Base-by-base conservation (phyloP, 1,140 invertebrate genomes). In the Drosophila mojavensis region DNA sequence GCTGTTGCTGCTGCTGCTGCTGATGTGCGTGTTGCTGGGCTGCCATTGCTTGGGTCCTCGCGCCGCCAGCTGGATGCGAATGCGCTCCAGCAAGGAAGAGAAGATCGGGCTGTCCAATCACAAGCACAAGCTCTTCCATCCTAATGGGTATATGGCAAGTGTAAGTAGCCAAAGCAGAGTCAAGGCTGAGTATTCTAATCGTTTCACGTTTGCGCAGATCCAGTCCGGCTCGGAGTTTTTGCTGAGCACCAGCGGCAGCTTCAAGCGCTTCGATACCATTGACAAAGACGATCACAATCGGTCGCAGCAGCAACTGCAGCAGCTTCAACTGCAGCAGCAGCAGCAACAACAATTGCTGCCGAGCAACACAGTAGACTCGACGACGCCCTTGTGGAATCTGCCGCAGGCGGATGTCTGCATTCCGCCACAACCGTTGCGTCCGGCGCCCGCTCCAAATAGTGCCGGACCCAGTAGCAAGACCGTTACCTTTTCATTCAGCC, bases 191-290 rank as follows among this genome's bases (percentile, higher is more conserved):
- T 24, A n/a, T 10, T 20, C 53, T 6, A 4, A 17, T 43, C 2
- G 3, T 33, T 26, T 59, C 24, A 4, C n/a, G 26, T 48, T 53
- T 56, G 2, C 33, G n/a, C 85, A 95, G 95, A 94, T 95, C 15
- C 93, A 94, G 60, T 95, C 95, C 0, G 95, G 95, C 43, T 95
- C 95, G 0, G 95, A 96, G 79, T 94, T 96, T 58, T 93, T 94
- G 41, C 91, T 96, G 26, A 94, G 94, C 88, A 93, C 93, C 43
- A 94, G 93, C 36, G 95, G 95, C 15, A 95, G 94, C 82, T 96
- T 95, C 90, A 94, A 95, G 70, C 93, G 95, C 33, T 96, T 96
- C 89, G 95, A 96, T 72, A 94, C 94, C 17, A 93, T 96, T 36
- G 94, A 95, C 77, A 90, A 88, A 56, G 90, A 91, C 24, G 83